Evolutionary conservation across 2,797 vertebrate genomes (phyloP).

Genomic region (Chaunax sp.): DNA sequence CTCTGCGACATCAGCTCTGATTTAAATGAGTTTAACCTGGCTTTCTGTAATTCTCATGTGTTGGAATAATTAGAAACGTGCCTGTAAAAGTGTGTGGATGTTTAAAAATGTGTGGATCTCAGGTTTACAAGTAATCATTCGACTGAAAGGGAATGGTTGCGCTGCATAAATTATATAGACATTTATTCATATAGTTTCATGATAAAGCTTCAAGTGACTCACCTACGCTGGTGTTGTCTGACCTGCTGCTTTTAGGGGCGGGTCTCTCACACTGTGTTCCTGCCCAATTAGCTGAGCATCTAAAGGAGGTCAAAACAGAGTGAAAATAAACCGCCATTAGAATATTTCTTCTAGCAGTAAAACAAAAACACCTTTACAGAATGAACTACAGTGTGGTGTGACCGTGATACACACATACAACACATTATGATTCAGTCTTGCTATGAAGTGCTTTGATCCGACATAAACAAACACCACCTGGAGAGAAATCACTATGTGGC

Average conservation of each 20-base stretch:
- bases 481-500: slow-evolving; percentile 49
- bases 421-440: slow-evolving; percentile 62
- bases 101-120: neutral
- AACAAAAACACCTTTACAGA: slow-evolving; percentile 38
- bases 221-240: slow-evolving; percentile 95
- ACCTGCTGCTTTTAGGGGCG: slow-evolving; percentile 98
- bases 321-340: slow-evolving; percentile 37
- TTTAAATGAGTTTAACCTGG: slow-evolving; percentile 31
- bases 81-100: neutral
- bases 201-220: slow-evolving; percentile 72
- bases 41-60: slow-evolving; percentile 4
- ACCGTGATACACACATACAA: slow-evolving; percentile 55
- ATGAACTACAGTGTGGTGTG: slow-evolving; percentile 49
- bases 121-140: neutral
- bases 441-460: slow-evolving; percentile 61
- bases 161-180: neutral
- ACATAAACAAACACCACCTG: slow-evolving; percentile 66
- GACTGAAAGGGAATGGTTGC: neutral
- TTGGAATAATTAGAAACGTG: neutral
- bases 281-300: slow-evolving; percentile 98
- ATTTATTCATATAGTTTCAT: neutral
- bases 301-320: slow-evolving; percentile 80
- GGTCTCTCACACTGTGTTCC: slow-evolving; percentile 98
- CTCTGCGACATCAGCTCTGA: slow-evolving; percentile 9
- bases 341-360: neutral